phyloP scores from a whole-genome alignment of 2,113 vertebrate genomes.

The Pitta sordida region DNA sequence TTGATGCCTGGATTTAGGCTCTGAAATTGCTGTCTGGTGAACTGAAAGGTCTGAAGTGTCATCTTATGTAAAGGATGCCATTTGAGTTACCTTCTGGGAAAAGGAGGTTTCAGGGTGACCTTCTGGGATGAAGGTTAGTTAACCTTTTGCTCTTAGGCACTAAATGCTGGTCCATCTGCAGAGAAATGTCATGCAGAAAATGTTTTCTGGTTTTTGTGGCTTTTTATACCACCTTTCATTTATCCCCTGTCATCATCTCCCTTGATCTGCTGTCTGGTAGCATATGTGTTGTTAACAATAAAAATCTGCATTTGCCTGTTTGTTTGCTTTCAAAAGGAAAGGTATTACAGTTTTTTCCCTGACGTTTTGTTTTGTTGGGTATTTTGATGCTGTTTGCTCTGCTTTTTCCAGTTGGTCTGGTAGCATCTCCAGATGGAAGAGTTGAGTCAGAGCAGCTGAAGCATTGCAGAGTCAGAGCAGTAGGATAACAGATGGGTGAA shows the following conservation, averaged over 20 bases:
- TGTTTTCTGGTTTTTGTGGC: neutral
- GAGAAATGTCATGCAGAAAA: neutral
- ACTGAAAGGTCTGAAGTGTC: neutral
- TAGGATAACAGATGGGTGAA: slow-evolving; percentile 48
- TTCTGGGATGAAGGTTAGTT: neutral
- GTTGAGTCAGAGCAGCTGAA: slow-evolving; percentile 60
- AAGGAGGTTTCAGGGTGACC: neutral
- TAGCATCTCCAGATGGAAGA: slow-evolving; percentile 57
- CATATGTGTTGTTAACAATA: slow-evolving; percentile 18
- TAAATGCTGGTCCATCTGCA: neutral
- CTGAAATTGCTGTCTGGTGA: neutral
- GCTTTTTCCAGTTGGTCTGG: slow-evolving; percentile 57
- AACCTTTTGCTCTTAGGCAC: neutral
- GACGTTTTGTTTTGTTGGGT: neutral
- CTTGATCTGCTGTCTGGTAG: neutral
- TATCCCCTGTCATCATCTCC: neutral
- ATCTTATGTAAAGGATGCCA: neutral
- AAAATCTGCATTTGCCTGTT: slow-evolving; percentile 20
- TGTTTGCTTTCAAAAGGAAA: slow-evolving; percentile 39
- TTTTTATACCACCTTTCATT: neutral
- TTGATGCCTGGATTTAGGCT: neutral
- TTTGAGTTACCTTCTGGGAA: neutral
- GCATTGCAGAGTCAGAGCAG: slow-evolving; percentile 23
- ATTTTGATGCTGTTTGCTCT: slow-evolving; percentile 25
- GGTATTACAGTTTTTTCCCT: neutral